Evolutionary conservation across 2,113 vertebrate genomes (phyloP).

Genomic region (Castor canadensis): DNA sequence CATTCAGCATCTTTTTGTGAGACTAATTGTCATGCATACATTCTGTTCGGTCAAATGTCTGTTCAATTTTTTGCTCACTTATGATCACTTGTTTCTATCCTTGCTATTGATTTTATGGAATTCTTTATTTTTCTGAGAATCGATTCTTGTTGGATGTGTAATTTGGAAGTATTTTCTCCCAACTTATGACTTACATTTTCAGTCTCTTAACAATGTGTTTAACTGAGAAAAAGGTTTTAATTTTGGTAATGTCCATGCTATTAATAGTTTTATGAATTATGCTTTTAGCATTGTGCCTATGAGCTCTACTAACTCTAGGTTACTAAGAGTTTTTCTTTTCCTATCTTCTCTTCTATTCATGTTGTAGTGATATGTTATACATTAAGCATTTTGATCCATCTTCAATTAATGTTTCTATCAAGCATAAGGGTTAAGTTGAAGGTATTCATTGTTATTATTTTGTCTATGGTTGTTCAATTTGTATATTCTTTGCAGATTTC

Average conservation of each 20-base stretch:
- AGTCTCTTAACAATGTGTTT: not conserved
- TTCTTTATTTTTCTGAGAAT: not conserved
- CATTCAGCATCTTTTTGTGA: not conserved
- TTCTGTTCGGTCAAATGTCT: not conserved
- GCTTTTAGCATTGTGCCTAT: not conserved
- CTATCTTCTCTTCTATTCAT: not conserved
- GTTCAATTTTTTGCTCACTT: not conserved
- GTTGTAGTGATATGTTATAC: not conserved
- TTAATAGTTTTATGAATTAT: not conserved
- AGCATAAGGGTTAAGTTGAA: not conserved
- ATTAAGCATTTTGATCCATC: not conserved
- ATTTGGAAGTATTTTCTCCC: not conserved
- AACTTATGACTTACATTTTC: not conserved
- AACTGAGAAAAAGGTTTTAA: not conserved
- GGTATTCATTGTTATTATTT: not conserved
- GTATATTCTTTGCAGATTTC: not conserved
- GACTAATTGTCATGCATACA: not conserved
- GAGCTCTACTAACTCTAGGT: not conserved
- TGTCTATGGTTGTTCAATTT: not conserved
- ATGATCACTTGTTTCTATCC: not conserved
- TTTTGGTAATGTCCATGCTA: not conserved
- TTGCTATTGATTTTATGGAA: not conserved
- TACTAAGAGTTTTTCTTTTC: not conserved
- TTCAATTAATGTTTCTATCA: slow-evolving; percentile 1
- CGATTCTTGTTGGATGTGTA: not conserved